Evolutionary conservation across 1,140 invertebrate genomes (phyloP), one percentile per base, ranked within the genome.

Genomic region (Eciton burchellii): DNA sequence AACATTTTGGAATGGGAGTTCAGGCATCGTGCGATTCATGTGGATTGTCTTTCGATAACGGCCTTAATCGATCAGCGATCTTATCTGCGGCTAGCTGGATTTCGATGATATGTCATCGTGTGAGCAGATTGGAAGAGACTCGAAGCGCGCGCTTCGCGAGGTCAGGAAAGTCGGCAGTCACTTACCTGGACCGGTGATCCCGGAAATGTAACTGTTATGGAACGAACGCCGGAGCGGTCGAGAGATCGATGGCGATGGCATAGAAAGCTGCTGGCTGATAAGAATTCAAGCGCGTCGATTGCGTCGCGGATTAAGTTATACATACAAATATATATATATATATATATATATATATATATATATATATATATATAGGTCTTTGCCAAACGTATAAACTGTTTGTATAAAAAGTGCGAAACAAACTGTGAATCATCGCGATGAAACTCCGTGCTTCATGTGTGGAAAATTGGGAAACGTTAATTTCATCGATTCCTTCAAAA

Each of bases 141-240:
- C 74, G 60, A 29, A 52, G 63, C 41, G 19, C 16, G 47, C 56
- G 35, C 19, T 19, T 63, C 60, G 35, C 43, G 41, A 73, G 66
- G 54, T 81, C 77, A 60, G 57, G 14, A 74, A 73, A 77, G 63
- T 49, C 43, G 35, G 56, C 56, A 85, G 63, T 86, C 66, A 43
- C 62, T 83, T 54, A 65, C 59, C 57, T 68, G 57, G 59, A 65
- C 57, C n/a, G 57, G 24, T 56, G 71, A 87, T 86, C 70, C 70
- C 68, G 76, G 83, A 86, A 86, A 77, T 43, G 21, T 73, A 66
- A 29, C 19, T 24, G 24, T 41, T 19, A 62, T 3, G 6, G n/a
- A 35, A 4, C 19, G 43, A 21, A 21, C 35, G 8, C 14, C 14
- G 24, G 35, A 35, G 19, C 21, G 56, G 62, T 49, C 29, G 29